Evolutionary conservation across 2,797 vertebrate genomes (phyloP).

Genomic region (Decapterus maruadsi): DNA sequence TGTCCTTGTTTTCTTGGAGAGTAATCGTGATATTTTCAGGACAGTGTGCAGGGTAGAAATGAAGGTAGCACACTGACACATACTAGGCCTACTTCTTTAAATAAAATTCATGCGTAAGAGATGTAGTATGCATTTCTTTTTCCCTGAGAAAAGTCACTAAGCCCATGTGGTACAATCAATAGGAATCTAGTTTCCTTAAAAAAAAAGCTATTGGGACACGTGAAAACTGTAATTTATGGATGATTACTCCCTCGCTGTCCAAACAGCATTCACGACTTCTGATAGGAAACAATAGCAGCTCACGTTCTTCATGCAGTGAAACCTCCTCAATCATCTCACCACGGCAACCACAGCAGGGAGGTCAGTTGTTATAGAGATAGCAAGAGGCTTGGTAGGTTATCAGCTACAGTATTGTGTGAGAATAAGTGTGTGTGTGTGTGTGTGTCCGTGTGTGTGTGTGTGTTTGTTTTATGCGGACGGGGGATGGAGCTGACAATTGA

Average conservation of each 20-base stretch:
- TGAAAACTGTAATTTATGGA: constrained; percentile 54
- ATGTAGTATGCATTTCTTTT: constrained; percentile 17
- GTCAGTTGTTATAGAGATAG: constrained; percentile 84
- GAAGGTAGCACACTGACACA: constrained; percentile 59
- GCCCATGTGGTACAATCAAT: constrained; percentile 24
- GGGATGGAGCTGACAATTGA: constrained; percentile 83
- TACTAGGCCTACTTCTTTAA: constrained; percentile 51
- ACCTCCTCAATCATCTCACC: constrained; percentile 78
- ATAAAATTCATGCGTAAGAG: constrained; percentile 35
- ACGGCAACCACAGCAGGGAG: constrained; percentile 76
- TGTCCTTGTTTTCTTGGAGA: constrained; percentile 79
- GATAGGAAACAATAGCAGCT: constrained; percentile 57
- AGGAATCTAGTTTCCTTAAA: constrained; percentile 32
- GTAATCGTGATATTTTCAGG: constrained; percentile 73
- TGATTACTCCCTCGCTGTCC: constrained; percentile 39
- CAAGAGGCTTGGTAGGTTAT: constrained; percentile 80
- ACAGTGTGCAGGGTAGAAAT: constrained; percentile 66
- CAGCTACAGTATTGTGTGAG: constrained; percentile 69
- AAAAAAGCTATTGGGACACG: constrained; percentile 23
- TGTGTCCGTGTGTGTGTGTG: constrained; percentile 46
- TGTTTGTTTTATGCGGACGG: constrained; percentile 79
- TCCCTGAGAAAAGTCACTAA: neutral
- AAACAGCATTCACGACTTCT: constrained; percentile 48
- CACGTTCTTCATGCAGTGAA: constrained; percentile 65
- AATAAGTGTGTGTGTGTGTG: constrained; percentile 46